These are phyloP conservation scores for Cochlearius cochlearius DNA, from an alignment of 2,113 vertebrate genomes.

Conservation along the genomic window DNA sequence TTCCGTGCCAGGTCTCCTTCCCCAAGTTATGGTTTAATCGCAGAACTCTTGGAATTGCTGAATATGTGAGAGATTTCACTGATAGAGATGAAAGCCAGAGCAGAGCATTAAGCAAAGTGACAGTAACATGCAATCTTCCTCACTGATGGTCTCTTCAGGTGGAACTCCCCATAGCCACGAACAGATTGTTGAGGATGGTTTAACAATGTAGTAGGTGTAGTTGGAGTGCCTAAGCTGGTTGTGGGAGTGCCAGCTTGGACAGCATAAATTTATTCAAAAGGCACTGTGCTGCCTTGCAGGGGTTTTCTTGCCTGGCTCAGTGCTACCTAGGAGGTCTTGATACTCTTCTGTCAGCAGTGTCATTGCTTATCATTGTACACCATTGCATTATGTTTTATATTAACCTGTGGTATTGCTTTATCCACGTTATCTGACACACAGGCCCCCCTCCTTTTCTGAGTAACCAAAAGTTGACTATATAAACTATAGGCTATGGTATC, in stretches of 20 bases:
- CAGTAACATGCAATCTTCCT: not conserved
- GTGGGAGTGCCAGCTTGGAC: not conserved
- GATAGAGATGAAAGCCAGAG: not conserved
- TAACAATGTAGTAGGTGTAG: accelerated
- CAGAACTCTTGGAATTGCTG: not conserved
- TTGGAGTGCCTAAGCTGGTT: not conserved
- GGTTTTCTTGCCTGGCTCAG: not conserved
- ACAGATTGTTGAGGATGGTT: not conserved
- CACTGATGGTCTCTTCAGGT: not conserved
- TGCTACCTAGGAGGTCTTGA: not conserved
- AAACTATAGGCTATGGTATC: not conserved
- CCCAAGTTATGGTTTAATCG: not conserved
- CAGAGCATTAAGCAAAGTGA: not conserved
- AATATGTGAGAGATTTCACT: not conserved
- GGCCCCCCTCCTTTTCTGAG: not conserved
- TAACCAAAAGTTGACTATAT: not conserved
- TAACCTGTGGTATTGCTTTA: not conserved
- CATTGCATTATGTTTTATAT: not conserved
- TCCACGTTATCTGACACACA: not conserved
- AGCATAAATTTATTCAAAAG: not conserved
- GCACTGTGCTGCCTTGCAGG: not conserved
- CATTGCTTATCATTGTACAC: not conserved
- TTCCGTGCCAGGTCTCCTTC: not conserved
- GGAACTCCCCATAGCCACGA: not conserved
- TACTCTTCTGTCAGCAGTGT: not conserved